Evolutionary conservation across 2,797 vertebrate species (phyloP).

Genomic region (Anolis apletophallus): DNA sequence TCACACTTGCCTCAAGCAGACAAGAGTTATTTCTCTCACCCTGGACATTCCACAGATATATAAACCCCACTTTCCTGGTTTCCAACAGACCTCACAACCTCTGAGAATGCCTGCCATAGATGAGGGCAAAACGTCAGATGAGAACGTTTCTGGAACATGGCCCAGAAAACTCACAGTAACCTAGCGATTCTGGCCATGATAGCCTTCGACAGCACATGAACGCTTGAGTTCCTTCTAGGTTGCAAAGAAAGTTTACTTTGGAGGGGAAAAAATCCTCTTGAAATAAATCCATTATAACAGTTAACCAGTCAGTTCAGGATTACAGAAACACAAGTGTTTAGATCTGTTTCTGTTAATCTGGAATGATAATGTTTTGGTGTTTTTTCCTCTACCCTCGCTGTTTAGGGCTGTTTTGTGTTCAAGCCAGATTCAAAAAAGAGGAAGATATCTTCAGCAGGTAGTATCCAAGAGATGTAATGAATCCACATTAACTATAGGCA

Average conservation of each 20-base stretch:
- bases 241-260: slow-evolving; percentile 7
- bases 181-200: no score
- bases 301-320: slow-evolving; percentile 12
- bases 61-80: no score
- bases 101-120: no score
- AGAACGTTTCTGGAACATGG: no score
- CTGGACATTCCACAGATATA: no score
- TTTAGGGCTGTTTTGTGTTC: slow-evolving; percentile 97
- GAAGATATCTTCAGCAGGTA: slow-evolving; percentile 83
- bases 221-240: no score
- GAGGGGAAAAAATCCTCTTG: neutral
- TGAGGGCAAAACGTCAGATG: no score
- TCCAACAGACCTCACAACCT: no score
- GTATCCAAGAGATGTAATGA: slow-evolving; percentile 48
- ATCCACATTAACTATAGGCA: neutral
- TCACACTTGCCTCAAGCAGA: no score
- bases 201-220: no score
- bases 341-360: neutral
- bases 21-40: no score
- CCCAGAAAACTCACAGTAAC: no score
- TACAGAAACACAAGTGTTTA: slow-evolving; percentile 21
- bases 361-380: slow-evolving; percentile 14
- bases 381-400: neutral
- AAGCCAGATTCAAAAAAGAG: slow-evolving; percentile 90
- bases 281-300: neutral